phyloP scores from a whole-genome alignment of 2,113 vertebrate species.

The Neotragus moschatus region DNA sequence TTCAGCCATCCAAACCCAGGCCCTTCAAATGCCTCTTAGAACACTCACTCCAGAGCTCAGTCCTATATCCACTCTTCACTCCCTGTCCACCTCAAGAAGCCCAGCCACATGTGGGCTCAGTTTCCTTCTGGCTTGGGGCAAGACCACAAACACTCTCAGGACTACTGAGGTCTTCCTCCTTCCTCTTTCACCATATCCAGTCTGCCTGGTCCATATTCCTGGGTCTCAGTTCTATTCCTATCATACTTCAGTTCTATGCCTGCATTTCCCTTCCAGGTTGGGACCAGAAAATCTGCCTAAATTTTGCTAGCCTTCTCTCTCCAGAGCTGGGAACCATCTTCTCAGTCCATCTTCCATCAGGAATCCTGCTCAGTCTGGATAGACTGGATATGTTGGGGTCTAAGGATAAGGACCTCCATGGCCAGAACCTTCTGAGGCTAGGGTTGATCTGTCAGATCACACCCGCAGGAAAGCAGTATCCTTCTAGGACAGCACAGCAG shows the following conservation, averaged over 20 bases:
- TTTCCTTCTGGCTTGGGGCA: background rate
- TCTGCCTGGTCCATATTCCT: background rate
- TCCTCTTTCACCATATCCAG: background rate
- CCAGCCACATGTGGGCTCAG: background rate
- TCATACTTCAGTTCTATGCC: background rate
- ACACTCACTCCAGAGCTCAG: background rate
- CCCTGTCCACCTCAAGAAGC: background rate
- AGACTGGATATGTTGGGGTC: background rate
- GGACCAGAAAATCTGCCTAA: background rate
- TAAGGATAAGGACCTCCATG: background rate
- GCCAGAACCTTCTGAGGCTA: background rate
- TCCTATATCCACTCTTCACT: background rate
- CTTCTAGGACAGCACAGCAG: background rate
- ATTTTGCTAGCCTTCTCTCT: background rate
- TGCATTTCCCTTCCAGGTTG: background rate
- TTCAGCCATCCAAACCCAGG: background rate
- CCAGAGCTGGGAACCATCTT: background rate
- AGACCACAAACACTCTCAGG: background rate
- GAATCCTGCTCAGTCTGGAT: background rate
- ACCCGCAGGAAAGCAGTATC: background rate
- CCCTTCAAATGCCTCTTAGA: background rate
- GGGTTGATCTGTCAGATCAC: background rate
- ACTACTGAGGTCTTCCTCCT: background rate
- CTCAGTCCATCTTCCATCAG: background rate
- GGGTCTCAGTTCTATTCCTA: background rate